These are phyloP conservation scores for Etheostoma perlongum DNA, from an alignment of 2,797 vertebrate genomes.

Conservation along the genomic window DNA sequence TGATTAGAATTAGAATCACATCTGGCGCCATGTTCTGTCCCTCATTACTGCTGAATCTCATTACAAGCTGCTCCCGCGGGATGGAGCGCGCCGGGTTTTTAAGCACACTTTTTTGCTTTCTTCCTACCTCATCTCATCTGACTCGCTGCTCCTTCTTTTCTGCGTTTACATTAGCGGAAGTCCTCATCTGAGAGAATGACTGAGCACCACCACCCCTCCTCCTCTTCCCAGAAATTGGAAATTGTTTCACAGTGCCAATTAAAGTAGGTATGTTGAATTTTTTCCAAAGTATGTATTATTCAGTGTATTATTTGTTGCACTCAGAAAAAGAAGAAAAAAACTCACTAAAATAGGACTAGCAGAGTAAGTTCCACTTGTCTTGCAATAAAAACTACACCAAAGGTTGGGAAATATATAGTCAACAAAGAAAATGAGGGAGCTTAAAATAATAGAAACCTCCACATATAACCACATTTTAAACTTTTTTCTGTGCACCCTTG, in stretches of 20 bases:
- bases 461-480: conserved; percentile 69
- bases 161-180: conserved; percentile 85
- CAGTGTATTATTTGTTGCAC: conserved; percentile 82
- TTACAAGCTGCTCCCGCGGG: conserved; percentile 78
- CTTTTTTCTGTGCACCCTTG: conserved; percentile 64
- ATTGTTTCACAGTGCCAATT: conserved; percentile 88
- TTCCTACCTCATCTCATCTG: conserved; percentile 79
- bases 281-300: conserved; percentile 78
- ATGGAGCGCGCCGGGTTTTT: conserved; percentile 75
- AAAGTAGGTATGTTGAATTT: conserved; percentile 81
- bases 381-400: conserved; percentile 80
- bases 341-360: conserved; percentile 77
- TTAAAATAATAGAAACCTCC: conserved; percentile 77
- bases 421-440: conserved; percentile 74
- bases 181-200: conserved; percentile 86
- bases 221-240: conserved; percentile 69
- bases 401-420: conserved; percentile 75
- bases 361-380: conserved; percentile 76
- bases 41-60: conserved; percentile 89
- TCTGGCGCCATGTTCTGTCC: conserved; percentile 84
- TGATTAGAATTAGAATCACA: conserved; percentile 89
- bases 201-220: conserved; percentile 68
- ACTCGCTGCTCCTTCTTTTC: conserved; percentile 77
- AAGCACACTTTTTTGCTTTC: conserved; percentile 81
- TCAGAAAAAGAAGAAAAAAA: conserved; percentile 53